Conservation (phyloP, 92 coral and sea anemone genomes). For the Pocillopora grandis region DNA sequence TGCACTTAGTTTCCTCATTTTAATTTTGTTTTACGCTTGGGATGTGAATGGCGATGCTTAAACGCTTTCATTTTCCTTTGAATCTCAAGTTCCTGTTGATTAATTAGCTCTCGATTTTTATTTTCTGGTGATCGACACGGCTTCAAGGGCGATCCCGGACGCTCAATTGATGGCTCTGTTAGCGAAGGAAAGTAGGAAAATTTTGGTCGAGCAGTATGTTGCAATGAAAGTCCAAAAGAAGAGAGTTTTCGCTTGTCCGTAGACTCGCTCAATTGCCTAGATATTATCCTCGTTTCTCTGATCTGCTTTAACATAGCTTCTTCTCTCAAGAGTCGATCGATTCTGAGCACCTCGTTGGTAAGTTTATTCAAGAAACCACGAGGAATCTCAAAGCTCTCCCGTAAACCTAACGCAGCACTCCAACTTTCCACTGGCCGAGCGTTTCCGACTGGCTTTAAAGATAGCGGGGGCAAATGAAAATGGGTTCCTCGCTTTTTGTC, state of each 20-base stretch:
- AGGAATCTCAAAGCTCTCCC: conserved; percentile 38
- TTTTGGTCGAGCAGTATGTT: background rate
- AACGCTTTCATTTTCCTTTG: conserved; percentile 28
- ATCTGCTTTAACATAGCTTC: conserved; percentile 36
- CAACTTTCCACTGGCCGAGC: background rate
- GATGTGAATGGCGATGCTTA: conserved; percentile 33
- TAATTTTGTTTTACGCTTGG: background rate
- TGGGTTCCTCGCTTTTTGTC: background rate
- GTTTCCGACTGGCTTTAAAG: conserved; percentile 1
- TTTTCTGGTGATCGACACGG: background rate
- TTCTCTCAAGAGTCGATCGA: conserved; percentile 47
- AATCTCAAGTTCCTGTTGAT: conserved; percentile 10
- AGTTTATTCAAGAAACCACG: conserved; percentile 33
- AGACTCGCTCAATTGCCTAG: background rate
- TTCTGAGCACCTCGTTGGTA: conserved; percentile 36
- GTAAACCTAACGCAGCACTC: conserved; percentile 27
- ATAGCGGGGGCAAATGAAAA: conserved; percentile 22
- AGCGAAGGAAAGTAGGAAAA: conserved; percentile 27
- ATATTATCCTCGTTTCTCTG: conserved; percentile 10
- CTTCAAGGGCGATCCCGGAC: background rate
- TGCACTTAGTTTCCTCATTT: too few species aligned
- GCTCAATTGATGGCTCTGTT: background rate
- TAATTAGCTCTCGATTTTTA: background rate
- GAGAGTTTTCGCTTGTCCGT: background rate
- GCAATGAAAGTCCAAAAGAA: background rate